Evolutionary conservation across 1,140 invertebrate species (phyloP), one percentile per base, ranked within the genome.

Genomic region (Potamilus streckersoni): DNA sequence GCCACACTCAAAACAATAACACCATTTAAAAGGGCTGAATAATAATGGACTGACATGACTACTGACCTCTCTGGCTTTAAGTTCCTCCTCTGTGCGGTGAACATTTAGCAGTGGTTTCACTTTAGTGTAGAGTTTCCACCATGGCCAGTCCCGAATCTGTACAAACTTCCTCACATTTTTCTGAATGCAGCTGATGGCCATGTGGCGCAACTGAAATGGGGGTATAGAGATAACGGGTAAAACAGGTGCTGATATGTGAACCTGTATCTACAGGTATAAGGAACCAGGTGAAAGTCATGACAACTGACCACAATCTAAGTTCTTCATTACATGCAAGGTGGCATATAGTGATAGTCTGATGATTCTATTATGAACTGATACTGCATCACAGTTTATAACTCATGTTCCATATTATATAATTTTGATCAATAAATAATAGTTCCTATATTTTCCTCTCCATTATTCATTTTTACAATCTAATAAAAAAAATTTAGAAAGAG

Each of bases 121-220:
- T 82, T 96, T 94, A 27, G 97, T 94, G 85, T 97, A 93, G 66
- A 98, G 91, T 71, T 95, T 92, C 96, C 97, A 98, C 97, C 96
- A 98, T 8, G 95, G 94, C 97, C 97, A 98, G 89, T 96, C 95
- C 65, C 95, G 92, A 1, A 98, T 95, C 57, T 93, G 93, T 87
- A 98, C 93, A 86, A 97, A 95, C 82, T 96, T 97, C 79, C 95
- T 93, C 2, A 98, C 95, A 91, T 98, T 98, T 73, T 95, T 93
- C 87, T 98, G 96, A 72, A 98, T 95, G 89, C 96, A 97, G 73
- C 95, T 92, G 20, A 97, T 95, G 13, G 96, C 96, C 68, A 96
- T 91, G 88, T 97, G 96, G 92, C 97, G 93, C 14, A 94, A 88
- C 93, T 93, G 83, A 66, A 71, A 84, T 69, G 27, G 56, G 4